Conservation (phyloP, 2,113 vertebrate species). For the Pelobates fuscus region DNA sequence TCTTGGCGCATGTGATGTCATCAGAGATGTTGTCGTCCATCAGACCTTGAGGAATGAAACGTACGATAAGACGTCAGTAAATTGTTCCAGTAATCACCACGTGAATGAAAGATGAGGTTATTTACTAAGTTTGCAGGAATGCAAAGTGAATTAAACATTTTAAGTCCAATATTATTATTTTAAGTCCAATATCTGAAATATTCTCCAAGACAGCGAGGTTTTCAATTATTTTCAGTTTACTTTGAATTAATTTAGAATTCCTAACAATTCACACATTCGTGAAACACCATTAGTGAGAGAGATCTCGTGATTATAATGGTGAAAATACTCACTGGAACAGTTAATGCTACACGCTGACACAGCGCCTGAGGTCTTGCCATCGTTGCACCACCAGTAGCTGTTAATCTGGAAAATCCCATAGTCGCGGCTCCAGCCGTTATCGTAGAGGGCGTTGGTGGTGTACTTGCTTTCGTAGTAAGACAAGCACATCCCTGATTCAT, state of each 20-base stretch:
- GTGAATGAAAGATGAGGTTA: no score
- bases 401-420: constrained; percentile 52
- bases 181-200: no score
- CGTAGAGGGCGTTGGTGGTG: constrained; percentile 59
- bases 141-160: no score
- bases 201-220: no score
- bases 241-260: no score
- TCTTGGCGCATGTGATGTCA: constrained; percentile 57
- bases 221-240: no score
- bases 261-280: no score
- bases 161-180: no score
- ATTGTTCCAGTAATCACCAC: no score
- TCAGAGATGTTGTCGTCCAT: constrained; percentile 49
- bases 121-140: no score
- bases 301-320: no score
- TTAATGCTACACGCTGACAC: constrained; percentile 9
- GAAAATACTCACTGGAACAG: constrained; percentile 40
- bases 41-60: constrained; percentile 42
- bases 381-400: constrained; percentile 46
- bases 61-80: not conserved
- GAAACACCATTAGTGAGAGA: no score
- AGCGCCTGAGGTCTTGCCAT: constrained; percentile 35
- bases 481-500: constrained; percentile 70
- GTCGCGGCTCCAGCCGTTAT: constrained; percentile 21
- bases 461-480: constrained; percentile 64